A percentile compares a stretch with the other conserved stretches of the same genome.
These are phyloP conservation scores for Aplysina aerophoba DNA, from an alignment of 37 sponge, comb jelly and placozoan genomes.

Conservation along the genomic window DNA sequence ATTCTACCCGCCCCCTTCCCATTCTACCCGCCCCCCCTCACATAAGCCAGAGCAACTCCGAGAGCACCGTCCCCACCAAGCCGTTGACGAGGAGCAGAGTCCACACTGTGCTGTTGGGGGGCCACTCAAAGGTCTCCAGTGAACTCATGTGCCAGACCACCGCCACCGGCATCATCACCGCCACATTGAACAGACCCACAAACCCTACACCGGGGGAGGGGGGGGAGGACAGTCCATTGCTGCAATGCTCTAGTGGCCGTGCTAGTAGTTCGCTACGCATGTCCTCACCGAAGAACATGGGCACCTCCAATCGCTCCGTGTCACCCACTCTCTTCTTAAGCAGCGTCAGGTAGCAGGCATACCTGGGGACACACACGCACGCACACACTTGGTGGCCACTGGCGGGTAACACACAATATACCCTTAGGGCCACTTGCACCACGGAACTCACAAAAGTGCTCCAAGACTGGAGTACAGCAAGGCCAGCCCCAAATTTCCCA, in stretches of 20 bases:
- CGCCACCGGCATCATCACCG: conserved; percentile 74
- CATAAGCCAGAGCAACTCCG: conserved; percentile 91
- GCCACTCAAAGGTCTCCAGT: conserved; percentile 74
- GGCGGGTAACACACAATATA: not conserved
- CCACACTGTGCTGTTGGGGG: conserved; percentile 67
- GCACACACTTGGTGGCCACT: not conserved
- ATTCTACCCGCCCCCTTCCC: too few species aligned
- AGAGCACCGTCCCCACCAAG: conserved; percentile 89
- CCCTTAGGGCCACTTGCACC: not conserved
- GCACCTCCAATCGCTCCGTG: conserved; percentile 71
- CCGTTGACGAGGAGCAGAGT: conserved; percentile 82
- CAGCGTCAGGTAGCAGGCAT: conserved; percentile 75
- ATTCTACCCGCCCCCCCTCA: conserved; percentile 35
- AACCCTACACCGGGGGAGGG: conserved; percentile 52
- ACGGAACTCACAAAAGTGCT: conserved; percentile 49
- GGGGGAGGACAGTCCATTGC: not conserved
- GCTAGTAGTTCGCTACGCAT: not conserved
- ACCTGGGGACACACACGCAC: conserved; percentile 34
- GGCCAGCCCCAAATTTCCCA: not conserved
- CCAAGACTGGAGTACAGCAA: conserved; percentile 37
- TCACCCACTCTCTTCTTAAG: conserved; percentile 56
- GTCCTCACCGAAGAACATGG: conserved; percentile 85
- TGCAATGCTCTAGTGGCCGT: too few species aligned
- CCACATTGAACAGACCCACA: conserved; percentile 73
- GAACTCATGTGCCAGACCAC: conserved; percentile 73